A percentile compares a stretch with the other conserved stretches of the same genome.
Evolutionary conservation across 2,888 invertebrate species (phyloP).

Genomic region (Petrophora chlorosata): DNA sequence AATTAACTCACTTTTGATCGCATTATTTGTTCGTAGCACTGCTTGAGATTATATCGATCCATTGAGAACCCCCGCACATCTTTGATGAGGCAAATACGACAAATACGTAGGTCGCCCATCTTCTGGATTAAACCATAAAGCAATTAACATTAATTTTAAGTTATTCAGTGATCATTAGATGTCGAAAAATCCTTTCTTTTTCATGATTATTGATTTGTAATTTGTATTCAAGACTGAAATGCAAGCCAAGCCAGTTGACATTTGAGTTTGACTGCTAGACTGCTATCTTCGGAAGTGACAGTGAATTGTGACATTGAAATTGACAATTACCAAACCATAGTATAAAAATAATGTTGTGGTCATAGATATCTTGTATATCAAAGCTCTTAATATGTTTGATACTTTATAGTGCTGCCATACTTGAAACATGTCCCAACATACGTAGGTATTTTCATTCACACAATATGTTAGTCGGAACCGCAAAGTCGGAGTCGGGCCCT

Average conservation of each 20-base stretch:
- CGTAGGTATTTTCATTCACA: too few relatives aligned
- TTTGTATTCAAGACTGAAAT: conserved; percentile 6
- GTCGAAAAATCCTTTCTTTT: conserved; percentile 1
- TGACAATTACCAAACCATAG: neutral
- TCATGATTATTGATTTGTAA: conserved; percentile 23
- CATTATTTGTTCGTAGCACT: conserved; percentile 58
- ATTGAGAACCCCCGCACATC: conserved; percentile 53
- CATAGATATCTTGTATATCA: too few relatives aligned
- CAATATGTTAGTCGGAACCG: too few relatives aligned
- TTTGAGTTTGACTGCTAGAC: neutral
- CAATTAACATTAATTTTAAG: conserved; percentile 12
- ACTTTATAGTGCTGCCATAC: too few relatives aligned
- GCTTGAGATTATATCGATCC: conserved; percentile 49
- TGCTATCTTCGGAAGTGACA: neutral
- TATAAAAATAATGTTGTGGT: too few relatives aligned
- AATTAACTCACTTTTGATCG: conserved; percentile 52
- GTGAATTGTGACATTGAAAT: conserved; percentile 2
- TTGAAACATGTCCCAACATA: too few relatives aligned
- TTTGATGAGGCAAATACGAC: conserved; percentile 56
- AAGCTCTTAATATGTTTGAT: too few relatives aligned
- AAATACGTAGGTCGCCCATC: conserved; percentile 54
- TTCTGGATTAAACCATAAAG: conserved; percentile 2
- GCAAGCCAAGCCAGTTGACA: conserved; percentile 15
- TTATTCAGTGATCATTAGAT: conserved; percentile 14
- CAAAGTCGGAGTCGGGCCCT: too few relatives aligned